A percentile compares a stretch with the other conserved stretches of the same genome.
Conservation (phyloP, 2,888 invertebrate genomes). For the Pecten maximus region DNA sequence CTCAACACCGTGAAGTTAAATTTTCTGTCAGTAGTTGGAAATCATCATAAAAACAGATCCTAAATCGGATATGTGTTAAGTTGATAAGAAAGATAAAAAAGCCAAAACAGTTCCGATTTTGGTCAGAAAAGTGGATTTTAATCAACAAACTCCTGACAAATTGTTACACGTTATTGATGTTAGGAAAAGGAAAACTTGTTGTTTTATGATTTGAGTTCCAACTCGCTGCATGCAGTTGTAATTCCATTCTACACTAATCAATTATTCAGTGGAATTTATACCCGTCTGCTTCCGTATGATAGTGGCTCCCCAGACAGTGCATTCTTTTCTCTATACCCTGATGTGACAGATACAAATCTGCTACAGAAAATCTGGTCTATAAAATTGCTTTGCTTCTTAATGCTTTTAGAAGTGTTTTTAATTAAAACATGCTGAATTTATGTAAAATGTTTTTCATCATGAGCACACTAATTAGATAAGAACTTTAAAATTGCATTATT, state of each 20-base stretch:
- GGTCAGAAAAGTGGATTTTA: no score
- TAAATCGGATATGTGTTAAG: no score
- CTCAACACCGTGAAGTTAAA: no score
- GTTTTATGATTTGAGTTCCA: not conserved
- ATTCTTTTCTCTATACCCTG: not conserved
- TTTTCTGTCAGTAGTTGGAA: no score
- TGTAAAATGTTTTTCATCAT: no score
- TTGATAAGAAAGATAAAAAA: no score
- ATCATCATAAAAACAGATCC: no score
- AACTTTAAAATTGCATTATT: no score
- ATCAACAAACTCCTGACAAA: not conserved
- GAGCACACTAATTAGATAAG: no score
- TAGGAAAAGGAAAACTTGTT: not conserved
- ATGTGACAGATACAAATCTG: not conserved
- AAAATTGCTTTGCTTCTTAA: no score
- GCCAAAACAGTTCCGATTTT: no score
- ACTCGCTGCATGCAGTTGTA: not conserved
- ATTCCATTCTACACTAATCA: not conserved
- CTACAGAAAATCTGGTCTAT: not conserved
- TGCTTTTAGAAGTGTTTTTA: not conserved
- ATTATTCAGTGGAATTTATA: not conserved
- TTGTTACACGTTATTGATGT: not conserved
- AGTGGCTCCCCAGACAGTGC: not conserved
- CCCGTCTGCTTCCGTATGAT: not conserved
- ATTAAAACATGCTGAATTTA: no score